Evolutionary conservation across 35 echinoderm and acorn worm genomes (phyloP), one percentile per base, ranked within the genome.

Genomic region (Amphiura filiformis): DNA sequence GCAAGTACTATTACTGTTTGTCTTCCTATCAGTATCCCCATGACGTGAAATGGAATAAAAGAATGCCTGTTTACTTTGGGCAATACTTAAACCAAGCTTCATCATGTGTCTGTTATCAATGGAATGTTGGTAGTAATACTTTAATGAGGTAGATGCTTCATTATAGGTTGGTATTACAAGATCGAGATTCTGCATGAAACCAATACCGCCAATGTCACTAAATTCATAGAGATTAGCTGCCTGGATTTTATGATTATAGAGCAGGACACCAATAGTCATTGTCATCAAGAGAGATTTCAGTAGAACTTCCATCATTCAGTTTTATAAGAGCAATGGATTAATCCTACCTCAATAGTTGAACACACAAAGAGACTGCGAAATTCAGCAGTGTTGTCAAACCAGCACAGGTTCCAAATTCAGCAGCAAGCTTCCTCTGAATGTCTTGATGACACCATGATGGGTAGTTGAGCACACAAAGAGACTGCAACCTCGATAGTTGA

Each of bases 281-380:
- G 7, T 70, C 61, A 70, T 70, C 7, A 70, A 23, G 7, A 70
- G 26, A 70, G 61, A 5, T 70, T 18, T 70, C 61, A 70, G 61
- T 70, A 70, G 61, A 70, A 70, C 61, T 23, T n/a, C 61, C 61
- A 70, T 70, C 7, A 23, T 70, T 13, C 28, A 70, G 61, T 70
- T 70, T 70, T 11, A 13, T 26, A 15, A 70, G 26, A 70, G 61
- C 9, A 70, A 30, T 11, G 61, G 61, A 23, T 70, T 70, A 23
- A 70, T 70, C 61, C 61, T 70, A 70, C 61, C 61, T 70, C 26
- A 70, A n/a, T 70, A n/a, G n/a, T n/a, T n/a, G n/a, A n/a, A n/a
- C n/a, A n/a, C n/a, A 70, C 61, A 70, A 23, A 70, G 41, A 70
- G 26, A 18, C 7, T 70, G 2, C 26, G 28, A 4, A 30, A 70